phyloP scores from a whole-genome alignment of 2,888 invertebrate genomes.

The Ptychoptera albimana region DNA sequence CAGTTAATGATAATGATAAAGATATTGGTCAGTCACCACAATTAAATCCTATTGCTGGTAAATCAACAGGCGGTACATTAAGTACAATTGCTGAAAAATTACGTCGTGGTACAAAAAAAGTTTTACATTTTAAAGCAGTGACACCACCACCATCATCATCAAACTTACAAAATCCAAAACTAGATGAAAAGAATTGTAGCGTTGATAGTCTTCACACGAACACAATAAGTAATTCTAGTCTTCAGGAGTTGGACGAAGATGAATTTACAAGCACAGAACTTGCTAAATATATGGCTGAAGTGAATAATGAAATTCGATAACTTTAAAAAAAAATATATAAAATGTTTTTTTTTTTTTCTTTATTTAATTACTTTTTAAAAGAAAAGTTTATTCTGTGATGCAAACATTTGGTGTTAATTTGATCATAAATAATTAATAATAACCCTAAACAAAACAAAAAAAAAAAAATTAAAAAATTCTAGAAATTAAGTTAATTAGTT shows the following conservation, averaged over 20 bases:
- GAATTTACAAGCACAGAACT: constrained; percentile 52
- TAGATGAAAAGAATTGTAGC: constrained; percentile 4
- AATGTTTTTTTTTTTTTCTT: no score
- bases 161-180: neutral
- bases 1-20: neutral
- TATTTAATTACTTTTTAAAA: no score
- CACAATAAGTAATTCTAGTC: constrained; percentile 57
- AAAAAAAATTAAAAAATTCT: no score
- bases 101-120: constrained; percentile 9
- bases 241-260: constrained; percentile 51
- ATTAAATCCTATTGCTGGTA: no score
- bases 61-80: constrained; percentile 1
- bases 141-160: neutral
- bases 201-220: constrained; percentile 10
- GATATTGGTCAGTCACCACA: no score
- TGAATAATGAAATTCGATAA: constrained; percentile 32
- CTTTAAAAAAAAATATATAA: neutral
- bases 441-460: no score
- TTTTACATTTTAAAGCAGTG: constrained; percentile 2
- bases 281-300: constrained; percentile 50
- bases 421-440: no score
- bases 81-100: constrained; percentile 11
- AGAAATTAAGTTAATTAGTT: no score
- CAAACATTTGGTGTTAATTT: no score
- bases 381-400: no score